These are phyloP conservation scores for Drosophila pandora DNA, from an alignment of 1,140 invertebrate species.

Conservation along the genomic window DNA sequence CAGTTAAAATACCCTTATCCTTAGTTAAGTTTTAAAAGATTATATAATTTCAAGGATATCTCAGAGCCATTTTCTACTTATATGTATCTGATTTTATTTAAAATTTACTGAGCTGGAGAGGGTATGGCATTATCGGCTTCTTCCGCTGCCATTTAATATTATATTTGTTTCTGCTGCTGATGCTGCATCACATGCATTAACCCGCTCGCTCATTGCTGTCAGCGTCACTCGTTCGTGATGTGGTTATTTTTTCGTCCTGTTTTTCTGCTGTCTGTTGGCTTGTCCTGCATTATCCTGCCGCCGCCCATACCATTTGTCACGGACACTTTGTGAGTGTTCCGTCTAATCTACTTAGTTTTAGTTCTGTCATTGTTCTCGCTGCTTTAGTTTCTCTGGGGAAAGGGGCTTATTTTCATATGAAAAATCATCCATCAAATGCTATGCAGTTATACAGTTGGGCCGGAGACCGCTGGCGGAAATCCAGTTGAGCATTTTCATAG, in stretches of 20 bases:
- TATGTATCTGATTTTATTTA: no score
- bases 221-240: constrained; percentile 66
- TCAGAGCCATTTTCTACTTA: no score
- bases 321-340: constrained; percentile 49
- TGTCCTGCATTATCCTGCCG: constrained; percentile 21
- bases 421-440: constrained; percentile 53
- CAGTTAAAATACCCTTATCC: background rate
- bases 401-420: constrained; percentile 30
- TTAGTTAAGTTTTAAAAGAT: background rate
- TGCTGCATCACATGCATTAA: constrained; percentile 74
- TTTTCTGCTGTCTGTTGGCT: constrained; percentile 25
- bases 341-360: constrained; percentile 54
- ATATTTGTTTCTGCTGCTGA: constrained; percentile 29
- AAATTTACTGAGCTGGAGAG: background rate
- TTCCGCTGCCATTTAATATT: constrained; percentile 2
- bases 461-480: background rate
- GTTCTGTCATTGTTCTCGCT: constrained; percentile 37
- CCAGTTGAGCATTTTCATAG: constrained; percentile 14
- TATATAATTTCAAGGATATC: no score
- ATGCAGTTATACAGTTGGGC: constrained; percentile 13
- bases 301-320: constrained; percentile 21
- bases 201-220: constrained; percentile 70
- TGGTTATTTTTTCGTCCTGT: constrained; percentile 52
- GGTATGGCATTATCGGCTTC: background rate
- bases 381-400: constrained; percentile 11